Evolutionary conservation across 2,113 vertebrate genomes (phyloP), one percentile per base, ranked within the genome.

Genomic region (Panurus biarmicus): DNA sequence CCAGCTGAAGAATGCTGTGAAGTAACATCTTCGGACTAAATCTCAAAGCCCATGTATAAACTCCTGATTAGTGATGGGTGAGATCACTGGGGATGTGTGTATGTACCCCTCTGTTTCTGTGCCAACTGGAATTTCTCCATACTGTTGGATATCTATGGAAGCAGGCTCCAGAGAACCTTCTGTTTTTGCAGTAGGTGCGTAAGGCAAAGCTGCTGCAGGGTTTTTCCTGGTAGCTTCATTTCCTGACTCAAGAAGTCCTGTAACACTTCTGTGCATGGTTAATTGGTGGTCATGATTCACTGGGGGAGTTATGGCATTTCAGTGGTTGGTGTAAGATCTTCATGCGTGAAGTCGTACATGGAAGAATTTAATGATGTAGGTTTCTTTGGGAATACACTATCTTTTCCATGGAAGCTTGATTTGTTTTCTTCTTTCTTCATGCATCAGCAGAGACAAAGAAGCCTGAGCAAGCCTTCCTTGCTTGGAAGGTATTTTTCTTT

Each of bases 51-150:
- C 22, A 71, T 2, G 0, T 89, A 67, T n/a, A 58, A 89, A 89
- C 51, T 92, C 60, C 73, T 91, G 89, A 92, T 94, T 87, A 95
- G 84, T 9, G 29, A 56, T 56, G 73, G 51, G 24, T 71, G 84
- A 96, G 77, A 91, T 87, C 89, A 61, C 66, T 64, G 20, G 77
- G 29, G 23, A 69, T 50, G 74, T 78, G 89, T 78, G 75, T 33
- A 48, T 87, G 77, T 92, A 81, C 47, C 69, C 64, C 47, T 75
- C 53, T 91, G 78, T 79, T 79, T 85, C 85, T 45, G 22, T 86
- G 93, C 89, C 94, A 95, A 40, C 36, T 97, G 93, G 87, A 91
- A 87, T 70, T 70, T 47, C 36, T 93, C 91, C 89, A 74, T 80
- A 25, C 79, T 77, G 79, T 85, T 91, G 47, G 56, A 77, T 95